Evolutionary conservation across 2,888 invertebrate genomes (phyloP).

Genomic region (Trypoxylon attenuatum): DNA sequence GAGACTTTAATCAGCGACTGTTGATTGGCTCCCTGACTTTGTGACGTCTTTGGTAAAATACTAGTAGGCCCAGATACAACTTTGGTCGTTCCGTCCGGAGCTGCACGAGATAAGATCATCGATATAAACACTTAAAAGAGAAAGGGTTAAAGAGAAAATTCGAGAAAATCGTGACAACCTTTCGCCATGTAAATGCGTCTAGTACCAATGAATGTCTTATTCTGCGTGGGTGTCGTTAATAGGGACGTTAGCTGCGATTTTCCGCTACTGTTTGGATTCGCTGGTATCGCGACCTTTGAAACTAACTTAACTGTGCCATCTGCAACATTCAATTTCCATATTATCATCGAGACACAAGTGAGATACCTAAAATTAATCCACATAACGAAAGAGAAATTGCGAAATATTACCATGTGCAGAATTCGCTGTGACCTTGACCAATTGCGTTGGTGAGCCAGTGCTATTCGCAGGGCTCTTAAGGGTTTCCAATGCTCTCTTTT

Average conservation of each 20-base stretch:
- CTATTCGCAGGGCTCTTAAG: slow-evolving; percentile 67
- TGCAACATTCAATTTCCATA: too few species aligned
- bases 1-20: slow-evolving; percentile 77
- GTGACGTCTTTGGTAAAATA: slow-evolving; percentile 76
- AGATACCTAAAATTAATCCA: not conserved
- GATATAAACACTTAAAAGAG: too few species aligned
- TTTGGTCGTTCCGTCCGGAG: slow-evolving; percentile 80
- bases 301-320: slow-evolving; percentile 82
- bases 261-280: slow-evolving; percentile 76
- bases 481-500: slow-evolving; percentile 84
- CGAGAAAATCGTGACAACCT: slow-evolving; percentile 75
- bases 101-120: too few species aligned
- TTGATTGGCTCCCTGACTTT: slow-evolving; percentile 68
- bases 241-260: slow-evolving; percentile 82
- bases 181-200: slow-evolving; percentile 86
- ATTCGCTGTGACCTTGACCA: slow-evolving; percentile 77
- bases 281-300: slow-evolving; percentile 80
- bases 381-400: not conserved
- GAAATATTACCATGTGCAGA: slow-evolving; percentile 77
- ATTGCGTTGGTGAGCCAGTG: slow-evolving; percentile 74
- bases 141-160: not conserved
- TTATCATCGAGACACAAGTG: not conserved
- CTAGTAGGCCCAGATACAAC: slow-evolving; percentile 79
- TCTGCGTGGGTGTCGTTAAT: slow-evolving; percentile 79
- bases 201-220: slow-evolving; percentile 81